Conservation (phyloP, 1,140 invertebrate genomes). For the Drosophila subpulchrella region DNA sequence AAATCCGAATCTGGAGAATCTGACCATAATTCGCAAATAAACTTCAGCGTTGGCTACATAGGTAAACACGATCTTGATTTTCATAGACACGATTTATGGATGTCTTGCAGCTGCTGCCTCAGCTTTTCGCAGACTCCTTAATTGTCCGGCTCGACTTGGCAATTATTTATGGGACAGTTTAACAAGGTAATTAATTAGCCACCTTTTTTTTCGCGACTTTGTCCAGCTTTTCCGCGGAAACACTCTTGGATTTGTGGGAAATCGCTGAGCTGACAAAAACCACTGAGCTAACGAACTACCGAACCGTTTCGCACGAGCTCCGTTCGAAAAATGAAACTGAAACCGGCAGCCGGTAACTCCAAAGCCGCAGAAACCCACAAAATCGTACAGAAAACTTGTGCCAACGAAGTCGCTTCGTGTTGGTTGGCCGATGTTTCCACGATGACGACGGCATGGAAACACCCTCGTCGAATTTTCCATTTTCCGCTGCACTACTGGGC, state of each 20-base stretch:
- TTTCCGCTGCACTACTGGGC: constrained; percentile 18
- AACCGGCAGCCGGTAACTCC: constrained; percentile 62
- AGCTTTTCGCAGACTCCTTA: constrained; percentile 39
- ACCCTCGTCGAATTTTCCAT: constrained; percentile 48
- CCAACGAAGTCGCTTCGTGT: constrained; percentile 36
- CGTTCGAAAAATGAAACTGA: constrained; percentile 72
- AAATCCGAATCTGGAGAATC: constrained; percentile 18
- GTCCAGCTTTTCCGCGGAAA: constrained; percentile 33
- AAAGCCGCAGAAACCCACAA: constrained; percentile 48
- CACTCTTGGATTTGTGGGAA: constrained; percentile 20
- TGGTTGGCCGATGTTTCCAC: constrained; percentile 25
- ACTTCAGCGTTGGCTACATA: constrained; percentile 17
- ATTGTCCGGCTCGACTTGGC: constrained; percentile 15
- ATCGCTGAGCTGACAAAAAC: constrained; percentile 11
- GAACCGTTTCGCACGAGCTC: constrained; percentile 73
- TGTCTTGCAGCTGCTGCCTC: constrained; percentile 57
- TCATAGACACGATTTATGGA: constrained; percentile 45
- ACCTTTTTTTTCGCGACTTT: constrained; percentile 31
- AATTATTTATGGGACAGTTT: constrained; percentile 44
- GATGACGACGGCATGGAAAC: constrained; percentile 18
- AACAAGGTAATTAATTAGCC: constrained; percentile 46
- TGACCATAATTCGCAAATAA: constrained; percentile 39
- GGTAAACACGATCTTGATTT: constrained; percentile 39
- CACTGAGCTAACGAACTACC: constrained; percentile 12
- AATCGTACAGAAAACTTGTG: constrained; percentile 43